These are phyloP conservation scores for Pseudorasbora parva DNA, from an alignment of 2,113 vertebrate species.

Conservation along the genomic window DNA sequence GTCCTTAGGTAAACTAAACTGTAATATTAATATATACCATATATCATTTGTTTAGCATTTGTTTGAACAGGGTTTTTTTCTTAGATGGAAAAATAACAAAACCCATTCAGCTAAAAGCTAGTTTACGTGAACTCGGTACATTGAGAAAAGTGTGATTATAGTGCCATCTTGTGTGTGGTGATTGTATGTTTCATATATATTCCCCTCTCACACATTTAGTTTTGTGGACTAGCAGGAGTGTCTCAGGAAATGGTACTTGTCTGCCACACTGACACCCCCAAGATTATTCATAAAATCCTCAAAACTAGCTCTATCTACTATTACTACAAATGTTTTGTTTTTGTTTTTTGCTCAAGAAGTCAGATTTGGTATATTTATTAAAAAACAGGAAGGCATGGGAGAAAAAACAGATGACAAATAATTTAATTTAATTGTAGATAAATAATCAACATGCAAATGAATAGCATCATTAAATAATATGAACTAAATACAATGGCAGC, in stretches of 20 bases:
- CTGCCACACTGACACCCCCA: neutral
- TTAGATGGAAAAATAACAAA: neutral
- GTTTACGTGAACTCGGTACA: neutral
- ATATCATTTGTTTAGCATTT: neutral
- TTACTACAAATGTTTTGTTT: no score
- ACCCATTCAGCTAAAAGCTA: neutral
- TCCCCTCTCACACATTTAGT: neutral
- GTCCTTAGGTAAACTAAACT: neutral
- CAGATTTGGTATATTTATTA: neutral
- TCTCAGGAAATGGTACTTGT: neutral
- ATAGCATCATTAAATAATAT: neutral
- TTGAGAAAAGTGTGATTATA: constrained; percentile 3
- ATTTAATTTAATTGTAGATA: no score
- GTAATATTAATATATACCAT: neutral
- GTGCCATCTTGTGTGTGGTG: constrained; percentile 26
- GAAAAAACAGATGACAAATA: neutral
- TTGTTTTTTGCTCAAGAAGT: neutral
- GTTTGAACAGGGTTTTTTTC: neutral
- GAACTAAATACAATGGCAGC: neutral
- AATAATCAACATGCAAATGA: neutral
- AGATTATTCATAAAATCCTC: neutral
- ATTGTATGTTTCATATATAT: neutral
- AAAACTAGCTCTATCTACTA: neutral
- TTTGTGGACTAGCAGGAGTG: neutral
- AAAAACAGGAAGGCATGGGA: no score